These are phyloP conservation scores for Piezodorus guildinii DNA, from an alignment of 1,140 invertebrate species.

Conservation along the genomic window DNA sequence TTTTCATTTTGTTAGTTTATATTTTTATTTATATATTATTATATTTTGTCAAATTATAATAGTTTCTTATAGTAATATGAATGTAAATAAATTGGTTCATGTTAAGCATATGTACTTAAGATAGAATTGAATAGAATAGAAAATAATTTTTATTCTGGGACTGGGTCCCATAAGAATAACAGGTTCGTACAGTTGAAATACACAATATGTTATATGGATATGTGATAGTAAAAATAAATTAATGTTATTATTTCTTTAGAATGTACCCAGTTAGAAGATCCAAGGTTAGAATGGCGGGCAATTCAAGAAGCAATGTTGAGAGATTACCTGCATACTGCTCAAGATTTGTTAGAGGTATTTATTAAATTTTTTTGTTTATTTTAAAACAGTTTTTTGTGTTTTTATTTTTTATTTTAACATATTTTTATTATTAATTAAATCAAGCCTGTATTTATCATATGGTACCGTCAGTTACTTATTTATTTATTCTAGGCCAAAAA, in stretches of 20 bases:
- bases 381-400: neutral
- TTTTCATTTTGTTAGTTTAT: slow-evolving; percentile 31
- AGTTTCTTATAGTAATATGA: too few relatives aligned
- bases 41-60: slow-evolving; percentile 14
- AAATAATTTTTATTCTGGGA: too few relatives aligned
- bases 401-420: neutral
- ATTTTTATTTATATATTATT: too few relatives aligned
- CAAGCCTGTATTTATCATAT: neutral
- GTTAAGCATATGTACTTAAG: too few relatives aligned
- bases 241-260: slow-evolving; percentile 49
- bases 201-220: too few relatives aligned
- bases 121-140: too few relatives aligned
- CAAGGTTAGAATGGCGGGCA: slow-evolving; percentile 85
- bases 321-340: slow-evolving; percentile 87
- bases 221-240: too few relatives aligned
- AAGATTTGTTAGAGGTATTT: slow-evolving; percentile 83
- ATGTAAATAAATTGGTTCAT: too few relatives aligned
- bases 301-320: slow-evolving; percentile 93
- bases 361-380: neutral
- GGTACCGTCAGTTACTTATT: neutral
- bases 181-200: too few relatives aligned
- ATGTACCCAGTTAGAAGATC: slow-evolving; percentile 90
- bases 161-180: too few relatives aligned
- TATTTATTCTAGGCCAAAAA: slow-evolving; percentile 73
- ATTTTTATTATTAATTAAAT: slow-evolving; percentile 23